These are phyloP conservation scores for Limonius californicus DNA, from an alignment of 1,140 invertebrate genomes.

Conservation along the genomic window DNA sequence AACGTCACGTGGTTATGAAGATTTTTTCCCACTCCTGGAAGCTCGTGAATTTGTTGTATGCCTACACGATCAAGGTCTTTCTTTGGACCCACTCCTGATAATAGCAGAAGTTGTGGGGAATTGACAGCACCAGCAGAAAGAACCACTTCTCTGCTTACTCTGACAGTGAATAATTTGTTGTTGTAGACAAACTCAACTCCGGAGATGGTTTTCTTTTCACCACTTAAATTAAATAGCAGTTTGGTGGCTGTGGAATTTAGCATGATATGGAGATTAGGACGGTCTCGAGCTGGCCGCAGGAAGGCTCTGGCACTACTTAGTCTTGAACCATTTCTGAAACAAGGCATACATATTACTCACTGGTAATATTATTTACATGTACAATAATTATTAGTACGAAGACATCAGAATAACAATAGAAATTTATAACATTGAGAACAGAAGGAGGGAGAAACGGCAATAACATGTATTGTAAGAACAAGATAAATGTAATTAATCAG, in stretches of 20 bases:
- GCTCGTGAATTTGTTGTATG: slow-evolving; percentile 54
- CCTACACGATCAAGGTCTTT: slow-evolving; percentile 51
- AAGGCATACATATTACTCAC: too few relatives aligned
- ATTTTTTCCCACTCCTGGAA: slow-evolving; percentile 74
- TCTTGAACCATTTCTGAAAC: slow-evolving; percentile 59
- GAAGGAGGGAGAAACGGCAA: too few relatives aligned
- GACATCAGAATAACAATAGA: too few relatives aligned
- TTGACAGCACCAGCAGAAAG: slow-evolving; percentile 57
- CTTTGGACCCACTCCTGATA: slow-evolving; percentile 58
- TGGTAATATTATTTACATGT: too few relatives aligned
- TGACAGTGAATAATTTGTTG: slow-evolving; percentile 40
- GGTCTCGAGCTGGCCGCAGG: slow-evolving; percentile 54
- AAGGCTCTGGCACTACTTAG: slow-evolving; percentile 63
- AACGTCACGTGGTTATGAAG: slow-evolving; percentile 70
- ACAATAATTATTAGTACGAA: too few relatives aligned
- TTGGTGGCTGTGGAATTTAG: slow-evolving; percentile 63
- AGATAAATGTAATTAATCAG: too few relatives aligned
- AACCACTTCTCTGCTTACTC: slow-evolving; percentile 55
- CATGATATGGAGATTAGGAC: slow-evolving; percentile 66
- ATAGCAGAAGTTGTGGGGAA: slow-evolving; percentile 54
- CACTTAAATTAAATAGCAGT: slow-evolving; percentile 29
- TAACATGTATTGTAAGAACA: too few relatives aligned
- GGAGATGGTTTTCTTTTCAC: slow-evolving; percentile 29
- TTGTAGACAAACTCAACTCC: slow-evolving; percentile 51
- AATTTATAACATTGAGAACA: too few relatives aligned